Base-by-base conservation (phyloP, 1,140 invertebrate genomes). In the Neodiprion pinetum region DNA sequence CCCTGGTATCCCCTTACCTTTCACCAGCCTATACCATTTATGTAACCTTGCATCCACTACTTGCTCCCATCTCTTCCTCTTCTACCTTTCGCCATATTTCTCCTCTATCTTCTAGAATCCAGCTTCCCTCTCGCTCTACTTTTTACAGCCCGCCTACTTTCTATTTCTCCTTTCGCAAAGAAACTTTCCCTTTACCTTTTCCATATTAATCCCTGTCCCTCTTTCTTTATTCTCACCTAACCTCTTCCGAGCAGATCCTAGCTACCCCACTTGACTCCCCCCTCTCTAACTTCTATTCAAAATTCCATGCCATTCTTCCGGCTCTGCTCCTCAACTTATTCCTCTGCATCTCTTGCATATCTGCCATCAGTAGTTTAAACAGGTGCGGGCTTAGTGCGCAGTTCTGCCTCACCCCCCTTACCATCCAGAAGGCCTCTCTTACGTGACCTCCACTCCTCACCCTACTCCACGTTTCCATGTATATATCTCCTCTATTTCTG, bases 401-500 rank as follows among this genome's bases (percentile, higher is more conserved):
- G 21, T 67, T 67, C 69, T 75, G 74, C 21, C 74, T 75, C 9
- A 75, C 65, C 11, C 74, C 71, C 72, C 53, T 72, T 49, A 49
- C 66, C 21, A 66, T 75, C 66, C 61, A 72, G 21, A 75, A 75
- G 8, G 7, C 67, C 40, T 47, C 74, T 40, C 61, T 28, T 66
- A 66, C 17, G 17, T 71, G 47, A 23, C 74, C 48, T 40, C 61
- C 9, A 14, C 50, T 50, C 73, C 53, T 74, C 23, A 74, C 73
- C 28, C 67, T 70, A 1, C 67, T 68, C 14, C 21, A 21, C 28
- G 73, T 74, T 48, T 74, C 73, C 47, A 17, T 74, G 17, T 70
- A 69, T 10, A 69, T 49, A 50, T 70, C 73, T 68, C 67, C 67
- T 23, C n/a, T 68, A 17, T 68, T 68, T 68, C 1, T 10, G 21